Base-by-base conservation (phyloP, 1,140 invertebrate species). In the Ganaspis sp. region DNA sequence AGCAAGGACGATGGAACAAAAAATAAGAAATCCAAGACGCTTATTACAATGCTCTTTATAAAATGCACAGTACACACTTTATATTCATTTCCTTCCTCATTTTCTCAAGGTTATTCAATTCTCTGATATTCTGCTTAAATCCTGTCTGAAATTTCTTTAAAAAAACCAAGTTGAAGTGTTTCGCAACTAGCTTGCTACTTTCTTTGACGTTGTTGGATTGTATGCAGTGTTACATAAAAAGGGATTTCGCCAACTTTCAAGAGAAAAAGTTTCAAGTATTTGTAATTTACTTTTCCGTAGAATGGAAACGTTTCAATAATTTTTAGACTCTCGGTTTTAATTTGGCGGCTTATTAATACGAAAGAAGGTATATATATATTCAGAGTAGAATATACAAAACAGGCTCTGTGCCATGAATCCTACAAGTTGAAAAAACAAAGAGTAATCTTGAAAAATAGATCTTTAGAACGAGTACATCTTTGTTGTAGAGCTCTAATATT, bases 1-100 rank as follows among this genome's bases (percentile, higher is more conserved):
- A 64, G 29, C 29, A 29, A 64, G 23, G 23, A 29, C 29, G 58
- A 64, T 64, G 58, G 29, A 34, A 58, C 21, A 4, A 26, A 29
- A 64, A 29, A n/a, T 49, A 49, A 34, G 23, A 34, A 64, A 64
- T 29, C 26, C 58, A 29, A 26, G 23, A 64, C 23, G 29, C 58
- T 34, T 64, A 64, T 29, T 26, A 64, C 23, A 64, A 64, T 64
- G 58, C 58, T 64, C 23, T n/a, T 21, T 64, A 11, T 34, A 64
- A 58, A 64, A 34, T 64, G 58, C 23, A 64, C 29, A 64, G 23
- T 34, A 64, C 26, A 12, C 29, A 64, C 58, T 64, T 64, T 64
- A 64, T 64, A 64, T 64, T 64, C 58, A 64, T 64, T 64, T 64
- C 58, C 58, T 64, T 29, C 23, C 58, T 64, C 58, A 64, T 64